Percentiles rank a stretch among this genome's conserved stretches.
Evolutionary conservation across 2,113 vertebrate genomes (phyloP).

Genomic region (Podarcis raffonei): DNA sequence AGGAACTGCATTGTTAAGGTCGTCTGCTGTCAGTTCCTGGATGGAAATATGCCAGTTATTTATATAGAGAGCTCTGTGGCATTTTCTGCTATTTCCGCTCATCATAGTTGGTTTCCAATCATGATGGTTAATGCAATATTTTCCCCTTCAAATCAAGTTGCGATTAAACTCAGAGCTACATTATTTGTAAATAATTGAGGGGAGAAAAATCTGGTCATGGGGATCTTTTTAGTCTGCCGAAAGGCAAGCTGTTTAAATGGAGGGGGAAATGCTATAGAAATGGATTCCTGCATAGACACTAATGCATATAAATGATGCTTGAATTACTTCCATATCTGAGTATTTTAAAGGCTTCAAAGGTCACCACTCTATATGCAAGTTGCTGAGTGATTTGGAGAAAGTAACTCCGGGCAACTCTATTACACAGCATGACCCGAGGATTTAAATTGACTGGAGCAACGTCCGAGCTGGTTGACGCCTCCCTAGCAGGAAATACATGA

Average conservation of each 20-base stretch:
- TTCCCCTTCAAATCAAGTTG: background rate
- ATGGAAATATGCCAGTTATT: conserved; percentile 22
- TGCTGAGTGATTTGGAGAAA: background rate
- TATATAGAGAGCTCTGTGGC: background rate
- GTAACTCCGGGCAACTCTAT: background rate
- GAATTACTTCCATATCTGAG: background rate
- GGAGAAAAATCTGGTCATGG: background rate
- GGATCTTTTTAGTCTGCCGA: background rate
- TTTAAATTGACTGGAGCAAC: background rate
- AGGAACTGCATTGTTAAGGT: conserved; percentile 39
- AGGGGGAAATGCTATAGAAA: background rate
- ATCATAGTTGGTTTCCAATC: background rate
- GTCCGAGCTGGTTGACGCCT: background rate
- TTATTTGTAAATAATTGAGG: conserved; percentile 11
- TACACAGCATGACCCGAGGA: background rate
- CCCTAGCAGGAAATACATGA: background rate
- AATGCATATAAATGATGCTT: background rate
- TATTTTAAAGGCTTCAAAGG: background rate
- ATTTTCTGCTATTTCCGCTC: background rate
- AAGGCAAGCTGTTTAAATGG: background rate
- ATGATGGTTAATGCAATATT: background rate
- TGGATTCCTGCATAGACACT: background rate
- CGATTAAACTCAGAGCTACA: background rate
- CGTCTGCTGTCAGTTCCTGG: conserved; percentile 26
- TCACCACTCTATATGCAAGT: background rate